These are phyloP conservation scores for Cheilosia impressa DNA, from an alignment of 2,888 invertebrate species.

Conservation along the genomic window DNA sequence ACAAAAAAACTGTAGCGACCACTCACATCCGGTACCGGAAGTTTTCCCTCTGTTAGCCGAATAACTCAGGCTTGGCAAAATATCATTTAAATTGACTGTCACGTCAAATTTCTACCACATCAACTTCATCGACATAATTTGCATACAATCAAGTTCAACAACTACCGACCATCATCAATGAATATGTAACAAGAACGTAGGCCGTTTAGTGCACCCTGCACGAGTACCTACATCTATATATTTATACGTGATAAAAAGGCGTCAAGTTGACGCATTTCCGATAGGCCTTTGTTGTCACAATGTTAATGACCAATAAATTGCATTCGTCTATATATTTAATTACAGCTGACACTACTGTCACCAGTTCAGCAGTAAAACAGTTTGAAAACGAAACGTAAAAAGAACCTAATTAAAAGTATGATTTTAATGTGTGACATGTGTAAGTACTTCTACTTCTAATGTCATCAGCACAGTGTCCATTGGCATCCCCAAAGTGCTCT, in stretches of 20 bases:
- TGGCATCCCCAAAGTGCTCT: conserved; percentile 25
- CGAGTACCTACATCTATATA: background rate
- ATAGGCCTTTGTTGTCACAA: conserved; percentile 5
- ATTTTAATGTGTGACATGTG: conserved; percentile 26
- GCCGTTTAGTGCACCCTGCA: background rate
- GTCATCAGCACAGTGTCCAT: conserved; percentile 24
- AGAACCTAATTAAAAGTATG: conserved; percentile 41
- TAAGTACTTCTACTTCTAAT: conserved; percentile 16
- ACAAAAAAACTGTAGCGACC: too few relatives aligned
- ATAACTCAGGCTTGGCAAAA: background rate
- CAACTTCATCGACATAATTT: conserved; percentile 41
- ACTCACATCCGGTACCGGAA: too few relatives aligned
- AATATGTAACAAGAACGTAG: conserved; percentile 54
- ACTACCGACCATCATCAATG: conserved; percentile 46
- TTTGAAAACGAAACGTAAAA: conserved; percentile 35
- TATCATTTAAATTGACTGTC: conserved; percentile 28
- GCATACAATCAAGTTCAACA: conserved; percentile 54
- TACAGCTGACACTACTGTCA: background rate
- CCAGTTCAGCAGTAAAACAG: conserved; percentile 33
- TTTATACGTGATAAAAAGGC: conserved; percentile 3
- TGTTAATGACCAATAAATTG: conserved; percentile 38
- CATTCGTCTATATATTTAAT: background rate
- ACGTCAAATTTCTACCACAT: conserved; percentile 41
- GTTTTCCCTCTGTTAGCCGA: too few relatives aligned
- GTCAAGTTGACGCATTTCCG: conserved; percentile 49